Evolutionary conservation across 2,113 vertebrate species (phyloP).

Genomic region (Cacatua alba): DNA sequence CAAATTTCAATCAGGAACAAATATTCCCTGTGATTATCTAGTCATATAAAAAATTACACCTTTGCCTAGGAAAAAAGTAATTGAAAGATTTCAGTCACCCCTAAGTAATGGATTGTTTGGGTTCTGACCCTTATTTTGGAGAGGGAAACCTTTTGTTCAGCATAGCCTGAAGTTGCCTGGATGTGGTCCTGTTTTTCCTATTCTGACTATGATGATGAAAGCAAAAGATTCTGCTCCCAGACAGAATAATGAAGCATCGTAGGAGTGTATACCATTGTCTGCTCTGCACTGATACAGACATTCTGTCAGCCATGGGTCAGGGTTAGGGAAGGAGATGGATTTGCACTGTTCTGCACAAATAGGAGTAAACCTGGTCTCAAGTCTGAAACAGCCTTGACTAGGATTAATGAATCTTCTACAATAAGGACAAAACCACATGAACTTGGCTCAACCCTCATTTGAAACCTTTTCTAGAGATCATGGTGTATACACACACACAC

Average conservation of each 20-base stretch:
- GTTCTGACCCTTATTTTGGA: neutral
- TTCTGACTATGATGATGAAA: neutral
- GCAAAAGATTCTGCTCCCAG: neutral
- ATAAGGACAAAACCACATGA: neutral
- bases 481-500: neutral
- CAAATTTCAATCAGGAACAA: neutral
- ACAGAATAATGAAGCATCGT: neutral
- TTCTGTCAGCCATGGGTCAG: neutral
- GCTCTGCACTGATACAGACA: neutral
- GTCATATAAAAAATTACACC: neutral
- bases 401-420: neutral
- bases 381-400: neutral
- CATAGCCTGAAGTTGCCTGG: neutral
- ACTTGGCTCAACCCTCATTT: neutral
- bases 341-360: neutral
- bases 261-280: neutral
- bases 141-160: neutral
- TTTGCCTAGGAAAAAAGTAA: neutral
- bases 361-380: neutral
- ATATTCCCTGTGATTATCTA: neutral
- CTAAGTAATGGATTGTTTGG: neutral
- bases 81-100: neutral
- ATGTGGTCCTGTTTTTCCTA: neutral
- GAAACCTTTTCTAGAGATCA: neutral
- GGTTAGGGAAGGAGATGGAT: neutral